Evolutionary conservation across 2,113 vertebrate genomes (phyloP).

Genomic region (Cyprinodon brontotheroides): DNA sequence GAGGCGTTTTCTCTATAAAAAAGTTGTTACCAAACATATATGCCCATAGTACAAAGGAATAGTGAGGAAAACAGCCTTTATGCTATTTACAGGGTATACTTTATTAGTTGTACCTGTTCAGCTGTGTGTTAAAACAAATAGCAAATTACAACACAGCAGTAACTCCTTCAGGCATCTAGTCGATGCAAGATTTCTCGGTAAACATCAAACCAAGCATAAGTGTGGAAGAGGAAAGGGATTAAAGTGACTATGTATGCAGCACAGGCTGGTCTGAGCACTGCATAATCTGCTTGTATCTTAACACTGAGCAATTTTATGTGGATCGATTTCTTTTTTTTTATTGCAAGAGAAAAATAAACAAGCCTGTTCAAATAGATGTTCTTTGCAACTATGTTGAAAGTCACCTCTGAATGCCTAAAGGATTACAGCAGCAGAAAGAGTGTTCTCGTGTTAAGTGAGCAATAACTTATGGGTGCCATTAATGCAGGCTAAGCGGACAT

Average conservation of each 20-base stretch:
- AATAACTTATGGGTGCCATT: too few species aligned
- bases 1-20: conserved; percentile 21
- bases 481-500: too few species aligned
- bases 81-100: not conserved
- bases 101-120: not conserved
- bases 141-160: not conserved
- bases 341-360: not conserved
- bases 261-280: not conserved
- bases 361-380: not conserved
- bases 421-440: too few species aligned
- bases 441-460: too few species aligned
- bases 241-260: not conserved
- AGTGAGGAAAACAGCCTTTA: not conserved
- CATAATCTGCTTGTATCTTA: not conserved
- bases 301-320: not conserved
- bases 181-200: not conserved
- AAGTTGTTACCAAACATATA: conserved; percentile 3
- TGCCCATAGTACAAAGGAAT: not conserved
- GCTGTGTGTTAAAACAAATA: not conserved
- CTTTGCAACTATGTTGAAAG: too few species aligned
- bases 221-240: not conserved
- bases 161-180: not conserved
- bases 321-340: not conserved
- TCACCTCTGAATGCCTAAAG: not conserved
- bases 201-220: not conserved